A percentile compares a stretch with the other conserved stretches of the same genome.
Conservation (phyloP, 2,888 invertebrate genomes). For the Drosophila greeni region DNA sequence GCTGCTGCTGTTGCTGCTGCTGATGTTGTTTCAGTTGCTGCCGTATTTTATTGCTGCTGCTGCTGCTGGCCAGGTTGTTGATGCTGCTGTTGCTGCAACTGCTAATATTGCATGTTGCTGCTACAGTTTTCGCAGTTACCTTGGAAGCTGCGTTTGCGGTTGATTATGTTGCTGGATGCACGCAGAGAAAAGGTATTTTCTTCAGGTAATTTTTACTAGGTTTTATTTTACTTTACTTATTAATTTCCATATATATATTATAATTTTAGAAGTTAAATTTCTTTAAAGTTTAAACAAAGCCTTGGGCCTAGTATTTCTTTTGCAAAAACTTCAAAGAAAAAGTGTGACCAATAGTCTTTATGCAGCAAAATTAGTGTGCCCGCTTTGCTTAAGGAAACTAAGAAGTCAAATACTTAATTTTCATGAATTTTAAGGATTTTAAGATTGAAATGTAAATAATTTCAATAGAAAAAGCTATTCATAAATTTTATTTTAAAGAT, state of each 20-base stretch:
- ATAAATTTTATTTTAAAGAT: background rate
- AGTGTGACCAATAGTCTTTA: too few species aligned
- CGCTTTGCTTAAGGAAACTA: too few species aligned
- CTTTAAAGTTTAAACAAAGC: too few species aligned
- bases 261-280: too few species aligned
- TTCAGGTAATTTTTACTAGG: background rate
- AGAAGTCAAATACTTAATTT: too few species aligned
- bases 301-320: too few species aligned
- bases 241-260: background rate
- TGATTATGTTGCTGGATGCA: constrained; percentile 21
- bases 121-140: constrained; percentile 13
- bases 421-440: too few species aligned
- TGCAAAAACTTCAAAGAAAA: too few species aligned
- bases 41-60: constrained; percentile 7
- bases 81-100: constrained; percentile 13
- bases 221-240: too few species aligned
- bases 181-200: background rate
- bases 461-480: too few species aligned
- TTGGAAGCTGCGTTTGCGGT: constrained; percentile 4
- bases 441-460: too few species aligned
- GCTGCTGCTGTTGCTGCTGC: constrained; percentile 3
- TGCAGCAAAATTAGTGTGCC: too few species aligned
- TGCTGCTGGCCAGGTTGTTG: constrained; percentile 13
- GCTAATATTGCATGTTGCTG: constrained; percentile 25
- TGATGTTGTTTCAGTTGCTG: constrained; percentile 24